Evolutionary conservation across 2,888 invertebrate genomes (phyloP).

Genomic region (Lamellibrachia columna): DNA sequence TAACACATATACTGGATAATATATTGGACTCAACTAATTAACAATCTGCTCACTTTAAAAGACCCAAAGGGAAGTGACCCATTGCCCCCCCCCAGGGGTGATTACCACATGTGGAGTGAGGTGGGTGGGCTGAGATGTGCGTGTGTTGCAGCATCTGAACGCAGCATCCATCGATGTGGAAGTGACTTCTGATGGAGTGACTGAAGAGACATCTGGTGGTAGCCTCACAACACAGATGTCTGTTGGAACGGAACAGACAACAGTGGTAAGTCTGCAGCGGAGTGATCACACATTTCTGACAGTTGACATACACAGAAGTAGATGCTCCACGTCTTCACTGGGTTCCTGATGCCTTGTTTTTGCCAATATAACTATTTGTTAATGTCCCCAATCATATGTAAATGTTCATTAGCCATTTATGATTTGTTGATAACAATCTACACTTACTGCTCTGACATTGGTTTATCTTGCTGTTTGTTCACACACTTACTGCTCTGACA

Average conservation of each 20-base stretch:
- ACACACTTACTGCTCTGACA: background rate
- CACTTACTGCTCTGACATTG: too few species aligned
- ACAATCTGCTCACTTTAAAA: too few species aligned
- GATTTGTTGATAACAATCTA: too few species aligned
- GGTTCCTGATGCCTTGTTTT: too few species aligned
- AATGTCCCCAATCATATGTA: too few species aligned
- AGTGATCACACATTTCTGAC: background rate
- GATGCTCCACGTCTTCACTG: too few species aligned
- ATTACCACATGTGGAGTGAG: background rate
- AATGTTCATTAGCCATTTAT: too few species aligned
- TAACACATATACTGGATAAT: too few species aligned
- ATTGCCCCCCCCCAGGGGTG: background rate
- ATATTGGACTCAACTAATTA: too few species aligned
- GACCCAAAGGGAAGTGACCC: too few species aligned
- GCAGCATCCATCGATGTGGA: background rate
- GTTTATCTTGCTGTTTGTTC: too few species aligned
- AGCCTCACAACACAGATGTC: background rate
- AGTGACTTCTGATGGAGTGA: background rate
- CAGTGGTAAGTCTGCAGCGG: background rate
- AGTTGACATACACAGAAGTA: background rate
- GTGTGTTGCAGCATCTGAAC: background rate
- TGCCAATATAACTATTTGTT: too few species aligned
- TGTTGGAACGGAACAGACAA: background rate
- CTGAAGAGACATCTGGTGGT: conserved; percentile 4
- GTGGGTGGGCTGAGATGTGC: background rate